Evolutionary conservation across 2,888 invertebrate genomes (phyloP), one percentile per base, ranked within the genome.

Genomic region (Elmis aenea): DNA sequence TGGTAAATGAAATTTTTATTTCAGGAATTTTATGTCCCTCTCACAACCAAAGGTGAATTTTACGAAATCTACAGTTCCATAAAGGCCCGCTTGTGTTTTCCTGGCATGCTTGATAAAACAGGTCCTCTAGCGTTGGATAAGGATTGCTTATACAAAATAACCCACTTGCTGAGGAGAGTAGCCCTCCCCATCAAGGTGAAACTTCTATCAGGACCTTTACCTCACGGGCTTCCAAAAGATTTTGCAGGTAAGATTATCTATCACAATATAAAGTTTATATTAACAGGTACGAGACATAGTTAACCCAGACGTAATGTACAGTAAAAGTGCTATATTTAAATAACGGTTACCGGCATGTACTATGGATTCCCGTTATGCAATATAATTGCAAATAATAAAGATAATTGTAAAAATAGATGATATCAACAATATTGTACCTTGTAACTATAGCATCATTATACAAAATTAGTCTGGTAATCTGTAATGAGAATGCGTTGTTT

Each of bases 1-100:
- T 18, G 8, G 8, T 18, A 18, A 18, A 5, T 6, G 18, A 5
- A 5, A 10, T 41, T 40, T 45, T 36, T 22, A 38, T 70, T 72
- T 49, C 75, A 75, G 77, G 77, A 80, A 62, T 70, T 84, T 50
- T 85, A 82, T 66, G 81, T 84, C 50, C 83, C 85, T 13, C 73
- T 85, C 57, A 77, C 81, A 54, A 81, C 83, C 32, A 81, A 83
- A 62, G 85, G 85, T 24, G 82, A 83, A 64, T 78, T 85, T 64
- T 85, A 82, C 64, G 76, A 77, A 49, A 76, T 77, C 20, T 72
- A 73, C 69, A 81, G 69, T 65, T 79, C 67, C 64, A 76, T 66
- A 27, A 73, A 68, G 48, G 74, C 74, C 45, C 70, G 73, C 66
- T 70, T 74, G 46, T 76, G 37, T 70, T 77, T 37, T 68, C 73